Evolutionary conservation across 37 sponge, comb jelly and placozoan genomes (phyloP), one percentile per base, ranked within the genome.

Genomic region (Lycopodina hypogea): DNA sequence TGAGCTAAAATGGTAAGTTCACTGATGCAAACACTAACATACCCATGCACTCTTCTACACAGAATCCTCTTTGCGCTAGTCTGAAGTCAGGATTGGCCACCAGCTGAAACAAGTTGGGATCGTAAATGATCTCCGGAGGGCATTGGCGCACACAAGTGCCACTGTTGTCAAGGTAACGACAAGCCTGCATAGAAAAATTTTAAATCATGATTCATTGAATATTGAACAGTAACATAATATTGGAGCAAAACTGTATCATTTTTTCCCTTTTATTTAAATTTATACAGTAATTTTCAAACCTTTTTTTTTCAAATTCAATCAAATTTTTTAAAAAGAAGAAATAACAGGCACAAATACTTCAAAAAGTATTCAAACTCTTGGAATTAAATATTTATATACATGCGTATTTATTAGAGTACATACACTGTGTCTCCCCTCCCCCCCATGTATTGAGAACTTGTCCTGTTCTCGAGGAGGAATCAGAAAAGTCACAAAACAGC

Each of bases 61-160:
- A 86, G 3, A 69, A 81, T 12, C 30, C 30, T 40, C 80, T 71
- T 9, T 69, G 76, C 14, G 67, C 71, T 34, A 90, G 42, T 12
- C 79, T 59, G n/a, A 50, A 75, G 28, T 84, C 78, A 17, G 82
- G 82, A 61, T 90, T 90, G 26, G 38, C 24, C 29, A 81, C 82
- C 4, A 90, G 21, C 37, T 14, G 42, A 34, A 65, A 42, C 12
- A 69, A 30, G 32, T 14, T 24, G 17, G 60, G 69, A 48, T 84
- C 73, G 58, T 80, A 77, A 28, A 80, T 75, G 32, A 29, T 17
- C 32, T 45, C 45, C 12, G 69, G 77, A 22, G 90, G 85, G 55
- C 90, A 90, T 26, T 71, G 56, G 12, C 65, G 58, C 33, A 79
- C 67, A 71, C 90, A 90, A n/a, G 84, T 84, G 21, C 90, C 86